These are phyloP conservation scores for Baccha elongata DNA, from an alignment of 2,888 invertebrate genomes.

Conservation along the genomic window DNA sequence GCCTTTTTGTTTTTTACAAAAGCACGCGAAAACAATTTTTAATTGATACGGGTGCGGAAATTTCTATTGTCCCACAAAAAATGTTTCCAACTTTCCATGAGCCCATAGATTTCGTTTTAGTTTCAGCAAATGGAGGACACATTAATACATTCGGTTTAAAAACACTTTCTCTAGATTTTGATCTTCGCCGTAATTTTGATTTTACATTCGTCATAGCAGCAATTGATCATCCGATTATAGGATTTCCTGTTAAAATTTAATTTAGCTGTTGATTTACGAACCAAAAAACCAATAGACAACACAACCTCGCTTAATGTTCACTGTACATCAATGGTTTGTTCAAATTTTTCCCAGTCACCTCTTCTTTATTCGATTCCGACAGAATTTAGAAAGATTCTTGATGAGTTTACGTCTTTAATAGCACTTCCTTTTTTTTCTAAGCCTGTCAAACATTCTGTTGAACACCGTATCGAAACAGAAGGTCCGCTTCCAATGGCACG, in stretches of 20 bases:
- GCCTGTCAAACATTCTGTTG: slow-evolving; percentile 27
- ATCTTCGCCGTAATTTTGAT: slow-evolving; percentile 12
- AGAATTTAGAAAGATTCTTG: slow-evolving; percentile 33
- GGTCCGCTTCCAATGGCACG: slow-evolving; percentile 62
- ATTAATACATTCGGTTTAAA: slow-evolving; percentile 23
- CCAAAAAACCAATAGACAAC: background rate
- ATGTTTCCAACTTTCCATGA: background rate
- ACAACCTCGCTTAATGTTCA: background rate
- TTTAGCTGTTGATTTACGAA: background rate
- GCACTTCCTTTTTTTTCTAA: slow-evolving; percentile 22
- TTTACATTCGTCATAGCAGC: slow-evolving; percentile 10
- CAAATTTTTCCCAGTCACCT: background rate
- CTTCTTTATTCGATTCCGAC: slow-evolving; percentile 5
- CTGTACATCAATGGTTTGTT: background rate
- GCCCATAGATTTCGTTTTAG: background rate
- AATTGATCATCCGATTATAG: background rate
- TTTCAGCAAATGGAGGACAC: slow-evolving; percentile 31
- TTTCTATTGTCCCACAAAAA: slow-evolving; percentile 34
- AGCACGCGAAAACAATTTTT: background rate
- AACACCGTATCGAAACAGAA: slow-evolving; percentile 43
- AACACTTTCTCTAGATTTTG: slow-evolving; percentile 2
- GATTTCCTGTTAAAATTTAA: slow-evolving; percentile 10
- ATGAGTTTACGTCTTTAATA: slow-evolving; percentile 26
- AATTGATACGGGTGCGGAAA: slow-evolving; percentile 19
- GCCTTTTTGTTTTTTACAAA: slow-evolving; percentile 7